Evolutionary conservation across 2,888 invertebrate genomes (phyloP).

Genomic region (Diplolepis rosae): DNA sequence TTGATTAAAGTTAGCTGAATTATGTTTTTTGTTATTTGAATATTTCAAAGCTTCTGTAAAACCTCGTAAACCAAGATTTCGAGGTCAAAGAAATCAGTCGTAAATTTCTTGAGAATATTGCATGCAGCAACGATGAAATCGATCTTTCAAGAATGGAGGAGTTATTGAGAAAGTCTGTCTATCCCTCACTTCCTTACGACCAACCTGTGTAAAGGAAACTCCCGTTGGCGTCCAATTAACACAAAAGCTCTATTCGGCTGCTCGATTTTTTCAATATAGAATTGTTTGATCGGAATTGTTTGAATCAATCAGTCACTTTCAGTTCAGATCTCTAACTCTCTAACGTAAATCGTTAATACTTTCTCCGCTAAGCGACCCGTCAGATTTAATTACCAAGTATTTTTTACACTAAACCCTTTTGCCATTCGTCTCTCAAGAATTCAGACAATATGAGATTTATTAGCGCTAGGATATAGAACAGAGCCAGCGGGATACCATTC

Average conservation of each 20-base stretch:
- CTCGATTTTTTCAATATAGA: neutral
- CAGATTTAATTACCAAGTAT: constrained; percentile 12
- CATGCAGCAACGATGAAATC: neutral
- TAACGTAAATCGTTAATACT: neutral
- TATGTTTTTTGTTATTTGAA: neutral
- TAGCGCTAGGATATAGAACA: constrained; percentile 14
- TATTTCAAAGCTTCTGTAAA: neutral
- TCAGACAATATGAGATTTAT: neutral
- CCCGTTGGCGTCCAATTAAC: neutral
- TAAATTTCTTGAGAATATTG: neutral
- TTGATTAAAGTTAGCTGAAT: neutral
- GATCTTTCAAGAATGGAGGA: constrained; percentile 4
- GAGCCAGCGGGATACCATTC: constrained; percentile 7
- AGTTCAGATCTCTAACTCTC: neutral
- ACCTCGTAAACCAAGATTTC: neutral
- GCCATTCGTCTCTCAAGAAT: neutral
- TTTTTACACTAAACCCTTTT: constrained; percentile 1
- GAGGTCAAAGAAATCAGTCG: neutral
- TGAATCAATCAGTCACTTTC: neutral
- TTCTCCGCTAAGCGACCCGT: neutral
- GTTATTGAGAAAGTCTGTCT: neutral
- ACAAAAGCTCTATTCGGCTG: neutral
- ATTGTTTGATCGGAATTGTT: constrained; percentile 2
- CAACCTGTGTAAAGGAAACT: neutral
- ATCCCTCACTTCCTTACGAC: neutral